A percentile compares a stretch with the other conserved stretches of the same genome.
Conservation (phyloP, 2,888 invertebrate species). For the Celastrina argiolus region DNA sequence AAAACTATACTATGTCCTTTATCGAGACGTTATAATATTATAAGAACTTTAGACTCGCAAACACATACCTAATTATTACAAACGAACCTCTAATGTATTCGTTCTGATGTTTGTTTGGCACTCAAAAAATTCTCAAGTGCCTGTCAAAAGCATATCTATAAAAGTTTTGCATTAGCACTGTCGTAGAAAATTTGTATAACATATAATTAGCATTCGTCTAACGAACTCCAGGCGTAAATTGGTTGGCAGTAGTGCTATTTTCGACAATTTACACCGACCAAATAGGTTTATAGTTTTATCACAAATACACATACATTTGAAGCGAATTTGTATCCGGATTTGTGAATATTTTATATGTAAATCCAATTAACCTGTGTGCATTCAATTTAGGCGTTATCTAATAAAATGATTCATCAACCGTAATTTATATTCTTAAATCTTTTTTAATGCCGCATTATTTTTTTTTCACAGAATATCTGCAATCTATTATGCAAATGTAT, state of each 20-base stretch:
- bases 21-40: neutral
- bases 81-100: neutral
- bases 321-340: neutral
- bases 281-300: slow-evolving; percentile 5
- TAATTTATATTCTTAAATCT: neutral
- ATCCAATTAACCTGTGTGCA: neutral
- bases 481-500: slow-evolving; percentile 12
- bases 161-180: slow-evolving; percentile 22
- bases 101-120: slow-evolving; percentile 26
- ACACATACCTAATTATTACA: neutral
- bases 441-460: neutral
- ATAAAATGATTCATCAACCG: neutral
- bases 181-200: slow-evolving; percentile 17
- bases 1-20: no score
- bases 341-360: neutral
- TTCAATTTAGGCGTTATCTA: neutral
- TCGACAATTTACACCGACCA: neutral
- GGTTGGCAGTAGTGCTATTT: neutral
- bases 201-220: slow-evolving; percentile 1
- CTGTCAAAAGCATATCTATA: slow-evolving; percentile 31
- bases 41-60: neutral
- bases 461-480: neutral
- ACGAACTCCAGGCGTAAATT: neutral
- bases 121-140: slow-evolving; percentile 28
- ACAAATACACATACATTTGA: neutral